These are phyloP conservation scores for Thripadectes ignobilis DNA, from an alignment of 2,797 vertebrate genomes.

Conservation along the genomic window DNA sequence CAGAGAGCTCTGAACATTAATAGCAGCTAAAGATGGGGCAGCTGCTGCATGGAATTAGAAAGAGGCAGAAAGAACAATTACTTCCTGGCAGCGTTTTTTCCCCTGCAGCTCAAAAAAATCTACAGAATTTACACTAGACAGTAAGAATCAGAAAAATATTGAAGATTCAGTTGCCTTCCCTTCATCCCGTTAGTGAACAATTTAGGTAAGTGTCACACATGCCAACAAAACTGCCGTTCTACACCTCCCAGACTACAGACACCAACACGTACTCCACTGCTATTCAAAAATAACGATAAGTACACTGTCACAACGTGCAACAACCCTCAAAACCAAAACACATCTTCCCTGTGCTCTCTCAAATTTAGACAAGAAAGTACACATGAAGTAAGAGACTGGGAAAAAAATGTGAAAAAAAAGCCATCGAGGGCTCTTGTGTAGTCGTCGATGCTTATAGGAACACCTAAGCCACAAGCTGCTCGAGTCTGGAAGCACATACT, in stretches of 20 bases:
- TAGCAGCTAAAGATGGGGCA: conserved; percentile 52
- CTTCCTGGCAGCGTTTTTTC: conserved; percentile 34
- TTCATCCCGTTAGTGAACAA: neutral
- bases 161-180: neutral
- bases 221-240: neutral
- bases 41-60: conserved; percentile 65
- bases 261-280: neutral
- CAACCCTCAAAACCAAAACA: neutral
- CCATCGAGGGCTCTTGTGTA: neutral
- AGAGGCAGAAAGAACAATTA: conserved; percentile 59
- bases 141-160: neutral
- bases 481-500: neutral
- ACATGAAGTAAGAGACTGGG: neutral
- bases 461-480: neutral
- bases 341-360: neutral
- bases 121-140: neutral
- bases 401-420: neutral
- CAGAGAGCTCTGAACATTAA: conserved; percentile 58
- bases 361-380: neutral
- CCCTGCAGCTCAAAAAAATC: neutral
- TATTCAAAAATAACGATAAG: neutral
- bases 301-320: neutral
- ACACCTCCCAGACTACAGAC: neutral
- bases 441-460: neutral
- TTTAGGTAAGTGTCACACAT: neutral